A percentile compares a stretch with the other conserved stretches of the same genome.
phyloP scores from a whole-genome alignment of 2,113 vertebrate species.

The Tragelaphus buxtoni region DNA sequence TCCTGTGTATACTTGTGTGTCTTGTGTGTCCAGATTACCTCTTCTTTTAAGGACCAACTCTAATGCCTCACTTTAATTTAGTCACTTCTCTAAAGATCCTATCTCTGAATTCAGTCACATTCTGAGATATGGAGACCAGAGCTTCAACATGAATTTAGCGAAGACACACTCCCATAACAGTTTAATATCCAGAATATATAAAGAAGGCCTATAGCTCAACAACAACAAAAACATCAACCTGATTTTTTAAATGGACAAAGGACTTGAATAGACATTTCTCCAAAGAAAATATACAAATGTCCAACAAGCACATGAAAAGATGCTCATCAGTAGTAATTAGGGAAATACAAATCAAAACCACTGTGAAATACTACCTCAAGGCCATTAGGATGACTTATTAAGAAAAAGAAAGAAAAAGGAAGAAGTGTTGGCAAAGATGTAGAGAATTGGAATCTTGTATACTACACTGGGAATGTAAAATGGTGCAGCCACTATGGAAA shows the following conservation, averaged over 20 bases:
- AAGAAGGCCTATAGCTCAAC: background rate
- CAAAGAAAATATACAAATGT: background rate
- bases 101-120: background rate
- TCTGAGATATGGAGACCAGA: background rate
- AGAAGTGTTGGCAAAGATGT: background rate
- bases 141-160: background rate
- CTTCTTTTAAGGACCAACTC: background rate
- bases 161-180: background rate
- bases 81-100: background rate
- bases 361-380: background rate
- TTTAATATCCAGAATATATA: background rate
- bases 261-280: background rate
- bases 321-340: background rate
- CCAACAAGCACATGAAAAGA: background rate
- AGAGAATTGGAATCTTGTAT: background rate
- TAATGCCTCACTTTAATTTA: background rate
- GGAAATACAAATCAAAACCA: background rate
- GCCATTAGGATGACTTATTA: background rate
- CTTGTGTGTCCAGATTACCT: background rate
- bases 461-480: background rate
- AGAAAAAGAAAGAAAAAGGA: background rate
- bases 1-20: background rate
- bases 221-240: background rate
- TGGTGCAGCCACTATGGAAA: background rate
- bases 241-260: background rate